Evolutionary conservation across 2,113 vertebrate genomes (phyloP), one percentile per base, ranked within the genome.

Genomic region (Lasiurus borealis): DNA sequence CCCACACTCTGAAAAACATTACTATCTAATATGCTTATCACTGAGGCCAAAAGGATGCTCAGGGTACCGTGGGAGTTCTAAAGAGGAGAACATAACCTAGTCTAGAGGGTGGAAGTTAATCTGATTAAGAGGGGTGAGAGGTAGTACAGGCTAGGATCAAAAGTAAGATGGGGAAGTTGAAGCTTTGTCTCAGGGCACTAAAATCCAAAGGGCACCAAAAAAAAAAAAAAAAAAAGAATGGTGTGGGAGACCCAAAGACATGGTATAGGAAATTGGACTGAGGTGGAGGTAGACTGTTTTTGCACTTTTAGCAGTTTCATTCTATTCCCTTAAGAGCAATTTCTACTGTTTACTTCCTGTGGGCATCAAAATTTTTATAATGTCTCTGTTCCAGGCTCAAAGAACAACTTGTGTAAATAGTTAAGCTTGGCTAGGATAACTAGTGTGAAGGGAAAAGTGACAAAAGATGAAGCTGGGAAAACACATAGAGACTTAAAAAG

Each of bases 21-120:
- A 59, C 31, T 72, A 84, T 76, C 59, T 8, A 80, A 36, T 62
- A 71, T 94, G 90, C 93, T 96, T 96, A 95, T 95, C 96, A 85
- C 87, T 88, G 40, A 90, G 77, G 64, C 0, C 25, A n/a, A 25
- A 25, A 6, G 25, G 40, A 54, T 57, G 10, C 7, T 91, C 36
- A 69, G 78, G 19, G 29, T 36, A 12, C 25, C 82, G 23, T 34
- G 6, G 62, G 68, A 85, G 16, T 73, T 92, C 46, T 31, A 46
- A 77, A 87, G 85, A 80, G 27, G 50, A 77, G 13, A 50, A 57
- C 12, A 21, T 54, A 72, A 57, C 19, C 48, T 62, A 96, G 71
- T n/a, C 54, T 78, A 62, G 11, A n/a, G 50, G n/a, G 5, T 64
- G 44, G 66, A 54, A 83, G 15, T 94, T 88, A 78, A 29, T 52